Evolutionary conservation across 2,797 vertebrate genomes (phyloP).

Genomic region (Lophotriccus pileatus): DNA sequence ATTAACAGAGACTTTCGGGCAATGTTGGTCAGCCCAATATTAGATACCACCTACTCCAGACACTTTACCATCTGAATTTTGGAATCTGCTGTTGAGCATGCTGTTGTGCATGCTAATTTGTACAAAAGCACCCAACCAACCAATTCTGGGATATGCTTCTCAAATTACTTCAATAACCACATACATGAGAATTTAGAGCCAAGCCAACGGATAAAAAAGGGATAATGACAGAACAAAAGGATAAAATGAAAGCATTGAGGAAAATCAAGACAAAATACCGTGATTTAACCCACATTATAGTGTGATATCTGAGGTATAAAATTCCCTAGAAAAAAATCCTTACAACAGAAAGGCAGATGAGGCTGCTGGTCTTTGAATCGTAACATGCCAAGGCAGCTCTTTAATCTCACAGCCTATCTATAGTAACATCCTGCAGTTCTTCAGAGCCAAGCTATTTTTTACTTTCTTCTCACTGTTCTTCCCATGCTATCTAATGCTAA

Average conservation of each 20-base stretch:
- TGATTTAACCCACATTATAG: constrained; percentile 15
- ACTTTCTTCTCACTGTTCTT: constrained; percentile 11
- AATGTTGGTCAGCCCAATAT: neutral
- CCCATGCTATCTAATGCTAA: constrained; percentile 3
- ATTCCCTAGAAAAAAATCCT: constrained; percentile 29
- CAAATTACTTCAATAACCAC: neutral
- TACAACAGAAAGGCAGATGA: constrained; percentile 2
- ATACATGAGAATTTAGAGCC: neutral
- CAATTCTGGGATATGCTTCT: neutral
- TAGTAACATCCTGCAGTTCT: constrained; percentile 1
- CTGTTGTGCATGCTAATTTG: neutral
- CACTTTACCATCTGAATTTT: neutral
- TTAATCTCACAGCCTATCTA: constrained; percentile 43
- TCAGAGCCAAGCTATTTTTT: constrained; percentile 30
- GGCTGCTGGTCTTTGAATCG: neutral
- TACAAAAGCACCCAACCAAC: neutral
- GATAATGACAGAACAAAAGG: neutral
- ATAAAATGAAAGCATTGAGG: neutral
- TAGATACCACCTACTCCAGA: neutral
- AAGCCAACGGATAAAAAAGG: neutral
- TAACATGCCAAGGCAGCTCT: constrained; percentile 40
- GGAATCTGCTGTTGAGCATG: neutral
- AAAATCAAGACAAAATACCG: constrained; percentile 39
- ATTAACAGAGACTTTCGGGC: neutral
- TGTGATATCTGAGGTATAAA: neutral